phyloP scores from a whole-genome alignment of 2,888 invertebrate genomes.

The Epinotia bilunana region DNA sequence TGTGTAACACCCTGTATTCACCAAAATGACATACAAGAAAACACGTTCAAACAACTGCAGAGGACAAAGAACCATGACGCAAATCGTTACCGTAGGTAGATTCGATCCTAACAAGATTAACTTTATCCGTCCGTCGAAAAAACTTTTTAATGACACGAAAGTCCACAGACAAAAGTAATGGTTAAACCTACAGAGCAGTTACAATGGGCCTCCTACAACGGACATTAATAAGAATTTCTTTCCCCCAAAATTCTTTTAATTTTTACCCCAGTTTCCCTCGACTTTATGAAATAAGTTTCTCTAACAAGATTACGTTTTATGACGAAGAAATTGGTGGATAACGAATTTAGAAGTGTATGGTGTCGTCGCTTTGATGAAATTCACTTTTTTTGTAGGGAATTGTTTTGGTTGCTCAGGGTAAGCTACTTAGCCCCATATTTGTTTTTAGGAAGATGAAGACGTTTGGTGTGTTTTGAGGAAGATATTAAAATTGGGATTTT shows the following conservation, averaged over 20 bases:
- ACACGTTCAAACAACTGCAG: neutral
- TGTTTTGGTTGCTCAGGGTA: conserved; percentile 61
- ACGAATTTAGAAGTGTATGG: conserved; percentile 69
- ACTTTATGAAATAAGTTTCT: conserved; percentile 81
- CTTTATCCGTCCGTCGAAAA: conserved; percentile 27
- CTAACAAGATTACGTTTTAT: conserved; percentile 81
- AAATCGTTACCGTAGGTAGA: conserved; percentile 28
- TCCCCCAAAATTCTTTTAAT: conserved; percentile 67
- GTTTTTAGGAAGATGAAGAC: conserved; percentile 49
- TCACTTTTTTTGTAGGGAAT: conserved; percentile 52
- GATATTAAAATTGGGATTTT: conserved; percentile 45
- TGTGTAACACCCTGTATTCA: neutral
- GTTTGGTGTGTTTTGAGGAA: conserved; percentile 50
- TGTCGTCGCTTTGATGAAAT: conserved; percentile 51
- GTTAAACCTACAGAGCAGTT: conserved; percentile 69
- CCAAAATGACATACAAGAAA: neutral
- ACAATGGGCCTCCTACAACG: conserved; percentile 68
- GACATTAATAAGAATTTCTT: conserved; percentile 68
- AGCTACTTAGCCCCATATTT: conserved; percentile 60
- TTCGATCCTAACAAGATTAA: conserved; percentile 34
- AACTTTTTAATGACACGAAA: conserved; percentile 46
- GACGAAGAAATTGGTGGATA: conserved; percentile 78
- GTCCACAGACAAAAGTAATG: conserved; percentile 55
- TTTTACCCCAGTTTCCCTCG: conserved; percentile 61
- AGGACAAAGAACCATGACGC: neutral